phyloP scores from a whole-genome alignment of 2,113 vertebrate species.

The Echinops telfairi region DNA sequence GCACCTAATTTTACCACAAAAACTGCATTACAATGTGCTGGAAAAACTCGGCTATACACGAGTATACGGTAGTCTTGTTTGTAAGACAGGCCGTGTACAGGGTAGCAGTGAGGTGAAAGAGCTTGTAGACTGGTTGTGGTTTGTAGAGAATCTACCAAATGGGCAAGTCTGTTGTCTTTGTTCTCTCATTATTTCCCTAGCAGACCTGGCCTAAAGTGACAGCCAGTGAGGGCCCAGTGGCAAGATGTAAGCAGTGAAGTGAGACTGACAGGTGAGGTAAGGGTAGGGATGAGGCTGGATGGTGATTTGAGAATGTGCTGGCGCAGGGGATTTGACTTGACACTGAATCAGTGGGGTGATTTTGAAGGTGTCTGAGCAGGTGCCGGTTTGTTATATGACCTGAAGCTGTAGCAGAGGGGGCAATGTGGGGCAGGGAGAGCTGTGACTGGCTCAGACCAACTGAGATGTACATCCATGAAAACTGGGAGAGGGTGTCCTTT shows the following conservation, averaged over 20 bases:
- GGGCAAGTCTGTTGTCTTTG: too few relatives aligned
- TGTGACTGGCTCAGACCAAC: too few relatives aligned
- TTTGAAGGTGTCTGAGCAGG: not conserved
- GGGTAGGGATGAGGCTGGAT: too few relatives aligned
- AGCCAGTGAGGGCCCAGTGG: not conserved
- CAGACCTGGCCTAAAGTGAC: not conserved
- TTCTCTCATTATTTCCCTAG: not conserved
- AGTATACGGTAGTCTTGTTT: not conserved
- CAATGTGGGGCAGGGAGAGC: not conserved
- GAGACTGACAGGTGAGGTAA: not conserved
- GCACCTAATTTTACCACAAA: too few relatives aligned
- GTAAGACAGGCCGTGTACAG: too few relatives aligned
- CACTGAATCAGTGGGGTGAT: too few relatives aligned
- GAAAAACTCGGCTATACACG: too few relatives aligned
- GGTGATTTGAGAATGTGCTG: not conserved
- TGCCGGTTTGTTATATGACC: not conserved
- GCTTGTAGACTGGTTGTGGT: not conserved
- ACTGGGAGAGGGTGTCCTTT: not conserved
- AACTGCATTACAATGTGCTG: too few relatives aligned
- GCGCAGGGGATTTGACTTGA: not conserved
- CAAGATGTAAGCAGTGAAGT: not conserved
- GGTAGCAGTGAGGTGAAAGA: not conserved
- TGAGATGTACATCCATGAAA: rapidly evolving
- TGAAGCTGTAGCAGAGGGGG: not conserved
- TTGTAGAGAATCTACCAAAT: too few relatives aligned